Evolutionary conservation across 2,797 vertebrate genomes (phyloP).

Genomic region (Emys orbicularis): DNA sequence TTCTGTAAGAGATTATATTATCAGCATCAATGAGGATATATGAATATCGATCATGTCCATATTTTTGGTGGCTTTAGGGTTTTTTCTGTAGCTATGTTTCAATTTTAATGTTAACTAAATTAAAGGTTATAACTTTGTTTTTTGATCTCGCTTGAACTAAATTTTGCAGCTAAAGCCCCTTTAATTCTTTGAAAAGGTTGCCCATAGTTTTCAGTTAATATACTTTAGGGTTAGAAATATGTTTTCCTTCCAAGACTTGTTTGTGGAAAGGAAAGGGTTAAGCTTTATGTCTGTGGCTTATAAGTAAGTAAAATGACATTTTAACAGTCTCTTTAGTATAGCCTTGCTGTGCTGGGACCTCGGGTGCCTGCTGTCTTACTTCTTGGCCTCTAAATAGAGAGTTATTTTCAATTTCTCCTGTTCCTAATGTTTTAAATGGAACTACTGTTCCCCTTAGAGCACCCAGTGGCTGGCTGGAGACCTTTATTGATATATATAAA

Average conservation of each 20-base stretch:
- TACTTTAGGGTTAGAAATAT: conserved; percentile 36
- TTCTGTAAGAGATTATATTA: conserved; percentile 55
- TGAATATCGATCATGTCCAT: conserved; percentile 9
- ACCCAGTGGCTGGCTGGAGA: conserved; percentile 84
- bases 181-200: conserved; percentile 46
- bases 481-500: conserved; percentile 87
- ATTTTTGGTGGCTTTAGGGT: conserved; percentile 41
- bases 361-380: conserved; percentile 84
- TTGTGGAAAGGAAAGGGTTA: conserved; percentile 71
- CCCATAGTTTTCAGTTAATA: conserved; percentile 66
- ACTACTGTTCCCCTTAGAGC: conserved; percentile 84
- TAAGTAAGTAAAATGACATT: conserved; percentile 84
- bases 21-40: not conserved
- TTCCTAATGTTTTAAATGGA: conserved; percentile 87
- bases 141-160: conserved; percentile 38
- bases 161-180: conserved; percentile 63
- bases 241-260: conserved; percentile 45
- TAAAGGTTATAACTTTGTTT: conserved; percentile 70
- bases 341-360: conserved; percentile 82
- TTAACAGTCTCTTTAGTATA: conserved; percentile 87
- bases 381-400: conserved; percentile 86
- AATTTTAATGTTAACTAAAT: conserved; percentile 67
- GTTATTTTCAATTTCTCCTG: conserved; percentile 87
- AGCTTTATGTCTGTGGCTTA: conserved; percentile 74
- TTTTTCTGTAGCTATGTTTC: conserved; percentile 67